Evolutionary conservation across 30 jellyfish, hydroid and myxozoan species (phyloP).

Genomic region (Rhopilema esculentum): DNA sequence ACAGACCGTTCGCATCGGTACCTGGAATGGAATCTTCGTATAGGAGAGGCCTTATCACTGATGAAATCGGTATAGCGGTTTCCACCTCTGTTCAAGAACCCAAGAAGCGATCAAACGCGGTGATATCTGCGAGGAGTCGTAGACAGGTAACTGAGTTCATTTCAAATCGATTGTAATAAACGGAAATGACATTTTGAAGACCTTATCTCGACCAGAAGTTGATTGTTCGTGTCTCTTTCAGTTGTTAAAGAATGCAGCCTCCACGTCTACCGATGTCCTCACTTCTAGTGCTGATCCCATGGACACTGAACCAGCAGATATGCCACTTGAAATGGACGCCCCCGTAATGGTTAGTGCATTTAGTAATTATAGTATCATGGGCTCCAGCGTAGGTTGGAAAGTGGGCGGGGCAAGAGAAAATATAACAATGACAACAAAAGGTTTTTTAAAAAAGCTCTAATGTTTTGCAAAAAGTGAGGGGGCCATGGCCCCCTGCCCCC

Average conservation of each 20-base stretch:
- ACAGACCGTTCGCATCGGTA: slow-evolving; percentile 2
- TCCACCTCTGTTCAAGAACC: neutral
- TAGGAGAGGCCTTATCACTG: slow-evolving; percentile 1
- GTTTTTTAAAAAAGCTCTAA: too few species aligned
- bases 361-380: neutral
- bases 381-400: neutral
- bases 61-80: neutral
- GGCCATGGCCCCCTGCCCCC: neutral
- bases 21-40: neutral
- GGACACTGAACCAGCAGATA: neutral
- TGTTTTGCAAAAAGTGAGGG: too few species aligned
- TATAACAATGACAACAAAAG: neutral
- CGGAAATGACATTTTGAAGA: neutral
- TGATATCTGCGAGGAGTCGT: neutral
- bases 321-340: neutral
- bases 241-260: neutral
- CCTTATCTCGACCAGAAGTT: neutral
- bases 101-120: neutral
- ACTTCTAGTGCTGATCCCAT: neutral
- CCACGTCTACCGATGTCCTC: neutral
- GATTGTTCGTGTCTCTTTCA: neutral
- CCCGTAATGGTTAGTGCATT: neutral
- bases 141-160: too few species aligned
- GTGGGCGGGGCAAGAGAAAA: neutral
- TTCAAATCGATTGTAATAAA: too few species aligned